Base-by-base conservation (phyloP, 2,888 invertebrate species). In the Platyscelio sp. region DNA sequence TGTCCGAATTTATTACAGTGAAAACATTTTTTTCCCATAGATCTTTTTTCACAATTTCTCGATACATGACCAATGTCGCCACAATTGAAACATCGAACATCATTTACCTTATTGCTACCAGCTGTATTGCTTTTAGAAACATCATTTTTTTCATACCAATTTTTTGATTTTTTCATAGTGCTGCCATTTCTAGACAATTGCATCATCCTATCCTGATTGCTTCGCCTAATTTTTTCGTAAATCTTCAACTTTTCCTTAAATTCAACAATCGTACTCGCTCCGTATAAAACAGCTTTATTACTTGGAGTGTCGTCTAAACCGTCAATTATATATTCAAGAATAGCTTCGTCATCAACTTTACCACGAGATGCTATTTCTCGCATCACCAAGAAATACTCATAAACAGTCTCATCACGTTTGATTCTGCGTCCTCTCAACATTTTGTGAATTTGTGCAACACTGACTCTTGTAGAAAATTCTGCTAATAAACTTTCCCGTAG, bases 41-140 rank as follows among this genome's bases (percentile, higher is more conserved):
- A 46, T 46, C 13, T 46, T 46, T 46, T 46, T 5, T 46, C 46
- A 18, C 46, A 46, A 9, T 46, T 15, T n/a, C 18, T 46, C 15
- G 46, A 46, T 46, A 46, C 46, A 9, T 46, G 46, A 18, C 46
- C 46, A 46, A 46, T 4, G 46, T 4, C 46, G 4, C 46, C 46
- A 18, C 46, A 46, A 46, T 46, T 46, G 46, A 46, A 46, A 46
- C 46, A 46, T 46, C 46, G 46, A 46, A 46, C 46, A 46, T 46
- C 46, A 38, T 13, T n/a, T 46, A 18, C 15, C 46, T 18, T 18
- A 46, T 18, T 46, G 46, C 46, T 46, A 46, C 46, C 46, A 46
- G 46, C 46, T 46, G 15, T 46, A 46, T 15, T 46, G 46, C 46
- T 46, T 46, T 46, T 46, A 4, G 46, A 18, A 46, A 13, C 6